Base-by-base conservation (phyloP, 2,888 invertebrate species). In the Osmoderma eremita region DNA sequence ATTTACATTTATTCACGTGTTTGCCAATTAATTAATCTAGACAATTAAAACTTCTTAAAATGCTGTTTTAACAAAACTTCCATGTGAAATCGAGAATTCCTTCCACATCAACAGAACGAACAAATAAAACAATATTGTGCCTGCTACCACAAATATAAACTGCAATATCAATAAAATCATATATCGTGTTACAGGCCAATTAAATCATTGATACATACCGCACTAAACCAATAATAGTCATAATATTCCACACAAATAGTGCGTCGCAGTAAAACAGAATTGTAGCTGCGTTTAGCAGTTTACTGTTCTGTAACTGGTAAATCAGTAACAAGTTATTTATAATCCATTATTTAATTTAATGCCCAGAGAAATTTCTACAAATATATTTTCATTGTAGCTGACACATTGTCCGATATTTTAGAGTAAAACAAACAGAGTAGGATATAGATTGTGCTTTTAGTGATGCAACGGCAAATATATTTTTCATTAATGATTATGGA, bases 251-350 rank as follows among this genome's bases (percentile, higher is more conserved):
- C 2, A n/a, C 12, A 24, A 2, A 39, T 54, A 12, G 8, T 41
- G 22, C 24, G 18, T n/a, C 30, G 17, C 10, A 30, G 3, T 61
- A 61, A 61, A 61, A 45, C 24, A 45, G 42, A 24, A 61, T 45
- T 36, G 58, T 20, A 17, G 10, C 30, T 30, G 30, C 13, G 45
- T 61, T 61, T 45, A 48, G 30, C 18, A 30, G 17, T n/a, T 12
- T 41, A 30, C 15, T 22, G 30, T 5, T n/a, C 30, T 24, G 30
- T 20, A 30, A 48, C 58, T 24, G 58, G 18, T 61, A 61, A 61
- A 61, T 61, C 48, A 18, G 12, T 12, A 45, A 17, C 12, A 36
- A 48, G 24, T 61, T 61, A 61, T 61, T 48, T 61, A 45, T 17
- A 45, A 24, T 3, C n/a, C 30, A 17, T 45, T 45, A 61, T 45